A percentile compares a stretch with the other conserved stretches of the same genome.
These are phyloP conservation scores for Dallia pectoralis DNA, from an alignment of 2,797 vertebrate genomes.

Conservation along the genomic window DNA sequence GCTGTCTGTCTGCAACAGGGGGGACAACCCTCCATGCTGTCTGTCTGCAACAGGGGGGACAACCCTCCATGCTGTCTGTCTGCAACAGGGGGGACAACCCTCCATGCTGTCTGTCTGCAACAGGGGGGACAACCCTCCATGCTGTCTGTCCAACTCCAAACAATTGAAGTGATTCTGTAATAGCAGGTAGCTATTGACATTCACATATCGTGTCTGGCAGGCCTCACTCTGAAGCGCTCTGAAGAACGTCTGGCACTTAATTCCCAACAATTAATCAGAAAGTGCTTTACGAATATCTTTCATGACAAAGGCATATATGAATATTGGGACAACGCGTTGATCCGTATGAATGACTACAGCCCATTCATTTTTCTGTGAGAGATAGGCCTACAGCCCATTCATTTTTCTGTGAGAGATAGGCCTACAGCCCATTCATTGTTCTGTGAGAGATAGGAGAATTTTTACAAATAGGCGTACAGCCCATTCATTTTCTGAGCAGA, in stretches of 20 bases:
- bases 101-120: background rate
- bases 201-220: background rate
- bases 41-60: background rate
- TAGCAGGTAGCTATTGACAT: background rate
- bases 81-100: background rate
- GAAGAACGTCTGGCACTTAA: background rate
- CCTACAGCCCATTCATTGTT: background rate
- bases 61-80: background rate
- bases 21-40: background rate
- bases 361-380: constrained; percentile 18
- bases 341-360: background rate
- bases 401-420: too few relatives aligned
- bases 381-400: background rate
- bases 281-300: constrained; percentile 6
- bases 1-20: background rate
- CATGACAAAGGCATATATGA: background rate
- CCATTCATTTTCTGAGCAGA: too few relatives aligned
- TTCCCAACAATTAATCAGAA: background rate
- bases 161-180: background rate
- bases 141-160: background rate
- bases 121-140: background rate
- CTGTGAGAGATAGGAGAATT: constrained; percentile 21
- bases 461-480: too few relatives aligned
- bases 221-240: background rate
- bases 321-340: background rate